Percentiles rank a stretch among this genome's conserved stretches.
These are phyloP conservation scores for Coptodon bakossiorum DNA, from an alignment of 2,113 vertebrate genomes.

Conservation along the genomic window DNA sequence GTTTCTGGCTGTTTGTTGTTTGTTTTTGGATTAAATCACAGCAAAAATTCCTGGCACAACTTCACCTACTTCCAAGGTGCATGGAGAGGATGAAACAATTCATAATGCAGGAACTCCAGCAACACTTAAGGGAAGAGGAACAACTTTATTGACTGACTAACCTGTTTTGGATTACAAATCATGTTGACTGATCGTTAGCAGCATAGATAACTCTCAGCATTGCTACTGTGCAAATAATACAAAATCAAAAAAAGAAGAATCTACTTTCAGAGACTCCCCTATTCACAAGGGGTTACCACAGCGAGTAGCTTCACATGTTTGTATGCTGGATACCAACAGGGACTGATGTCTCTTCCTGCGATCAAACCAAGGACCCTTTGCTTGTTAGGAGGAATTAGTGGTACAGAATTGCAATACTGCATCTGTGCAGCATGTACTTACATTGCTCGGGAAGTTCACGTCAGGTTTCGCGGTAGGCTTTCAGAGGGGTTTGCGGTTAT, in stretches of 20 bases:
- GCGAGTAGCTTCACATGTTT: background rate
- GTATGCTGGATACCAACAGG: background rate
- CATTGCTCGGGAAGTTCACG: background rate
- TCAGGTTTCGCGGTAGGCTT: background rate
- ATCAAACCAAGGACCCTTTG: background rate
- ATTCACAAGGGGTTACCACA: background rate
- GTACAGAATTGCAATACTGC: background rate
- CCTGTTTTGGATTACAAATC: background rate
- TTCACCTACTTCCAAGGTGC: background rate
- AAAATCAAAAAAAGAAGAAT: background rate
- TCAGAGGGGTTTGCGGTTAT: background rate
- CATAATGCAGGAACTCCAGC: background rate
- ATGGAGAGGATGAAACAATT: background rate
- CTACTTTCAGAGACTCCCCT: background rate
- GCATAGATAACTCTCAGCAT: background rate
- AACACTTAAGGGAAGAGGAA: background rate
- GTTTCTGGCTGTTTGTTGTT: background rate
- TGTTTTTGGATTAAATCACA: background rate
- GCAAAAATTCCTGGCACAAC: background rate
- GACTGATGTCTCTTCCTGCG: background rate
- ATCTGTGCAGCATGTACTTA: background rate
- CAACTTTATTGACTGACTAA: background rate
- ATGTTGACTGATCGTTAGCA: background rate
- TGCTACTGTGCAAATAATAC: background rate
- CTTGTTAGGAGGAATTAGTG: background rate